Evolutionary conservation across 2,113 vertebrate species (phyloP).

Genomic region (cattle (Bos taurus)): DNA sequence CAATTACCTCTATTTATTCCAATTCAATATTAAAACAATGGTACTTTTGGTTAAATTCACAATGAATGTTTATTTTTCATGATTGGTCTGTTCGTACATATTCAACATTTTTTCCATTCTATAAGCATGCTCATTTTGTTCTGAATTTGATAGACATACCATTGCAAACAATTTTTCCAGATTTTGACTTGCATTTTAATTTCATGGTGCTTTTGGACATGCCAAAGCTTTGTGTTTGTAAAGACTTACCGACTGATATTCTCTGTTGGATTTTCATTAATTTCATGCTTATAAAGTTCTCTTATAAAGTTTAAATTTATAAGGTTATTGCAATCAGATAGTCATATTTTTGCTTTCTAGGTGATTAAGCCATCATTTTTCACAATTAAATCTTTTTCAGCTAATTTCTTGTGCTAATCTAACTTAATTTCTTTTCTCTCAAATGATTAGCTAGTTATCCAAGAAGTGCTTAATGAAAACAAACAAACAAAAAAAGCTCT

Average conservation of each 20-base stretch:
- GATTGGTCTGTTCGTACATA: not conserved
- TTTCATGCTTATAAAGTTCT: not conserved
- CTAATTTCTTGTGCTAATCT: not conserved
- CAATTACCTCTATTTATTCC: not conserved
- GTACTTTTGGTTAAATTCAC: not conserved
- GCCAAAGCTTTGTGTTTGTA: not conserved
- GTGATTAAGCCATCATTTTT: not conserved
- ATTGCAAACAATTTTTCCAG: not conserved
- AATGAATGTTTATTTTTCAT: not conserved
- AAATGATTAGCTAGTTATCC: not conserved
- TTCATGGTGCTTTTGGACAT: not conserved
- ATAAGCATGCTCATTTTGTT: not conserved
- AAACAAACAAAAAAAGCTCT: not conserved
- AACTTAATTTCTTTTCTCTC: not conserved
- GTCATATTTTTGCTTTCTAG: not conserved
- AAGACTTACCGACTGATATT: not conserved
- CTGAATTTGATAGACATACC: too few relatives aligned
- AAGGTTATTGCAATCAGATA: not conserved
- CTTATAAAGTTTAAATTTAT: not conserved
- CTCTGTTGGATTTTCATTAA: not conserved
- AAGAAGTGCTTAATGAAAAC: not conserved
- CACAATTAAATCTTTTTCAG: not conserved
- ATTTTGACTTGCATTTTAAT: not conserved
- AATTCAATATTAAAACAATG: not conserved
- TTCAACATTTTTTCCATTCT: not conserved